Base-by-base conservation (phyloP, 2,113 vertebrate species). In the Pongo abelii region DNA sequence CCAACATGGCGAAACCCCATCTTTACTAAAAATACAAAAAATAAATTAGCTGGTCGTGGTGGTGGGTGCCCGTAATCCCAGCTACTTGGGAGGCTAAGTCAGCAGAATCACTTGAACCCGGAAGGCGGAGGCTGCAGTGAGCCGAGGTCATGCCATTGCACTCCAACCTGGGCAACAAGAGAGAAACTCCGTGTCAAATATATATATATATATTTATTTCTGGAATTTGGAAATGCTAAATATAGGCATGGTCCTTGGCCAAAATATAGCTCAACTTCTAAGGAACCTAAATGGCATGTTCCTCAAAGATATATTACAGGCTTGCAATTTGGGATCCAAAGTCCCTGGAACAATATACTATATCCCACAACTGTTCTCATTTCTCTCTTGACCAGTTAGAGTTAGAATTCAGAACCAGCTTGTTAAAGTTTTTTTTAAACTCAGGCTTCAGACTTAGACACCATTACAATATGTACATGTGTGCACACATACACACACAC, bases 201-300 rank as follows among this genome's bases (percentile, higher is more conserved):
- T 10, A 43, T 6, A 5, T 6, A 5, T 43, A 43, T 43, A 2
- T 46, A 46, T 46, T 46, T 46, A 10, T 10, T 46, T 46, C 46
- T 10, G 46, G 46, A 8, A 93, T 78, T 94, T 91, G 46, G 25
- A 93, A 94, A 78, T 57, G 27, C 46, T 77, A 89, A 94, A 17
- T n/a, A 8, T 20, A 97, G 38, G 9, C n/a, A 94, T 10, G 0
- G 20, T 67, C 16, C 32, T 72, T 81, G 8, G 27, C 32, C 72
- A 93, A 94, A 95, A 85, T 83, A 52, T 91, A 94, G 52, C n/a
- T 55, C 84, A 12, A 16, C 20, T 52, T 93, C 32, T 85, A 52
- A 4, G 17, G 70, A 77, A 5, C 27, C 32, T 64, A 23, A 80
- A 69, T 88, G n/a, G 38, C 17, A 20, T 38, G 8, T 75, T 92